Base-by-base conservation (phyloP, 2,113 vertebrate species). In the Cephalopholis sonnerati region DNA sequence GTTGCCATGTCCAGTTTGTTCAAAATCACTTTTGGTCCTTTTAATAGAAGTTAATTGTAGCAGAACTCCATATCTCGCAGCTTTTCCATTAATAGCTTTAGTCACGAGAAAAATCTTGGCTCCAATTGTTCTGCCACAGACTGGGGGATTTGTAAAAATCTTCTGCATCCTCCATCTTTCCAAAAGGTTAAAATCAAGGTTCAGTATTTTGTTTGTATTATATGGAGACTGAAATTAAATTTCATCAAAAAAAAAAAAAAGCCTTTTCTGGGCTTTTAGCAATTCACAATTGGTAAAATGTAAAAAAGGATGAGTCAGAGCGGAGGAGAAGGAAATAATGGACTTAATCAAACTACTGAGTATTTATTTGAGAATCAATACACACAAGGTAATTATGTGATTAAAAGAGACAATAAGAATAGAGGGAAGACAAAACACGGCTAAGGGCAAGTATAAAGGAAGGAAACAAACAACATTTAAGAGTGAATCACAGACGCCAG, bases 381-480 rank as follows among this genome's bases (percentile, higher is more conserved):
- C 51, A 76, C 10, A 36, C 7, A 59, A 59, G 17, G 16, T 57
- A 70, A 65, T 65, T 32, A 61, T 75, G 53, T 18, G 44, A 77
- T 89, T 75, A 74, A 74, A 86, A 55, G 25, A 80, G 54, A 66
- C 55, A 81, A 77, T 71, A 41, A 44, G 15, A 83, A 80, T 6
- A 58, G 9, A 75, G 25, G 20, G 57, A 74, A 77, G 20, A 72
- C 15, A 65, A 77, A 77, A 50, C 24, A 70, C 0, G n/a, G 58
- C 24, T 62, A 65, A 81, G 53, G 75, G 46, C 25, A 69, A 59
- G 12, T 64, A 73, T 57, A 83, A 79, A 87, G 7, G 11, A 53
- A 24, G 39, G 18, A 87, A 87, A 83, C 51, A 61, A 86, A 77
- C 67, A 50, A 17, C 62, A 72, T 79, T 90, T 79, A 57, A 70